Percentiles rank a stretch among this genome's conserved stretches.
Conservation (phyloP, 2,797 vertebrate species). For the Lagodon rhomboides region DNA sequence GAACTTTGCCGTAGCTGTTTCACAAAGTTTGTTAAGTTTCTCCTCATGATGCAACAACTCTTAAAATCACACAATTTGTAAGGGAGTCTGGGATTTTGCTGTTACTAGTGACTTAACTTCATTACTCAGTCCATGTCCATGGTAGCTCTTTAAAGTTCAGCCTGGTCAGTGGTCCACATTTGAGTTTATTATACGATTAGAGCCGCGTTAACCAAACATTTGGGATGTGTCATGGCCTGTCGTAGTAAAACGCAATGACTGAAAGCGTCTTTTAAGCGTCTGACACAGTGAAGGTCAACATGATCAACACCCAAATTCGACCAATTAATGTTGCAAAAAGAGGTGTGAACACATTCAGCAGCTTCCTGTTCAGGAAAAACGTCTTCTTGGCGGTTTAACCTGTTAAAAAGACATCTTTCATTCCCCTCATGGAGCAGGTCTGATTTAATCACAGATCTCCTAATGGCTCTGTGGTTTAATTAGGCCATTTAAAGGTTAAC, state of each 20-base stretch:
- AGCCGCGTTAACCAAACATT: neutral
- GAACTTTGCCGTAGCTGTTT: no score
- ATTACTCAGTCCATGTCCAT: no score
- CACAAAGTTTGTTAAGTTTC: no score
- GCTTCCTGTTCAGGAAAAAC: neutral
- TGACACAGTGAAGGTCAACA: neutral
- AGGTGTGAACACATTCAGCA: neutral
- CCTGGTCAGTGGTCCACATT: no score
- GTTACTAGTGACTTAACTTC: no score
- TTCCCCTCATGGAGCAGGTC: conserved; percentile 44
- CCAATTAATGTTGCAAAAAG: conserved; percentile 1
- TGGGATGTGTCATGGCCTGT: neutral
- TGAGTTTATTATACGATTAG: no score
- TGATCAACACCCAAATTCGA: conserved; percentile 9
- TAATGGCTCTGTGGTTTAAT: conserved; percentile 77
- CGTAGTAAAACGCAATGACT: neutral
- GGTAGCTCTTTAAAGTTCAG: no score
- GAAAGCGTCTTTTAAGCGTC: neutral
- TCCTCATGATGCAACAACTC: no score
- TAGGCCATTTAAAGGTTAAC: conserved; percentile 83
- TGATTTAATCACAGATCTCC: conserved; percentile 72
- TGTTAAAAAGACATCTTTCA: conserved; percentile 55
- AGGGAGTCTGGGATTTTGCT: no score
- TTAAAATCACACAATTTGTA: no score
- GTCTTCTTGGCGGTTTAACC: conserved; percentile 20